phyloP scores from a whole-genome alignment of 2,797 vertebrate genomes.

The Harpagifer antarcticus region DNA sequence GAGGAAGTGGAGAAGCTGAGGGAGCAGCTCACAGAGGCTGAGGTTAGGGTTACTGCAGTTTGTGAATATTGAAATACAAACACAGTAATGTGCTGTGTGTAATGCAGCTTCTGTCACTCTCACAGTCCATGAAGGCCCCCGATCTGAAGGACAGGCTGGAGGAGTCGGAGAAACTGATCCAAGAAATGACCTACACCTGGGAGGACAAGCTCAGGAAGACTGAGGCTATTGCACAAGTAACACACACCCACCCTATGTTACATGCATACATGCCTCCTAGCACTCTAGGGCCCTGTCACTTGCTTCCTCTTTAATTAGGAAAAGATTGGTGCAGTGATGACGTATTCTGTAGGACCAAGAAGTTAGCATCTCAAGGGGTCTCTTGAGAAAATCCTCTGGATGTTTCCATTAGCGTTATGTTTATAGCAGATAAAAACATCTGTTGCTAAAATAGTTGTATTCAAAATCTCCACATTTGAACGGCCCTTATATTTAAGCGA shows the following conservation, averaged over 20 bases:
- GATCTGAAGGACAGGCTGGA: conserved; percentile 95
- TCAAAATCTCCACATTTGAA: too few species aligned
- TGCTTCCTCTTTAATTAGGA: neutral
- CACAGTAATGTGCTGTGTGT: neutral
- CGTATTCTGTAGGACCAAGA: too few species aligned
- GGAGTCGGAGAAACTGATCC: conserved; percentile 96
- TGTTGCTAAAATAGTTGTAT: too few species aligned
- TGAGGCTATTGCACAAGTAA: conserved; percentile 89
- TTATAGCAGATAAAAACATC: too few species aligned
- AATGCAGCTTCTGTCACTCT: conserved; percentile 10
- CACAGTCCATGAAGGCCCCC: conserved; percentile 94
- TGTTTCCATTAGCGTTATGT: too few species aligned
- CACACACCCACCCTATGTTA: neutral
- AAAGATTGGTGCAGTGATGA: too few species aligned
- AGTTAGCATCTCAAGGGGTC: too few species aligned
- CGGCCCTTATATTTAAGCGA: too few species aligned
- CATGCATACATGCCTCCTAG: conserved; percentile 14
- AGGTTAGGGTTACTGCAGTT: conserved; percentile 80
- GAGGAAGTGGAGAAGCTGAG: conserved; percentile 95
- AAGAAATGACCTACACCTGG: conserved; percentile 95
- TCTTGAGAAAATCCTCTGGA: too few species aligned
- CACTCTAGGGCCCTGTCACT: neutral
- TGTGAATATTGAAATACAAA: neutral
- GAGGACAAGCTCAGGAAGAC: conserved; percentile 96
- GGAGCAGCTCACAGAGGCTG: conserved; percentile 94